phyloP scores from a whole-genome alignment of 2,797 vertebrate genomes.

The Enteromius viviparus region DNA sequence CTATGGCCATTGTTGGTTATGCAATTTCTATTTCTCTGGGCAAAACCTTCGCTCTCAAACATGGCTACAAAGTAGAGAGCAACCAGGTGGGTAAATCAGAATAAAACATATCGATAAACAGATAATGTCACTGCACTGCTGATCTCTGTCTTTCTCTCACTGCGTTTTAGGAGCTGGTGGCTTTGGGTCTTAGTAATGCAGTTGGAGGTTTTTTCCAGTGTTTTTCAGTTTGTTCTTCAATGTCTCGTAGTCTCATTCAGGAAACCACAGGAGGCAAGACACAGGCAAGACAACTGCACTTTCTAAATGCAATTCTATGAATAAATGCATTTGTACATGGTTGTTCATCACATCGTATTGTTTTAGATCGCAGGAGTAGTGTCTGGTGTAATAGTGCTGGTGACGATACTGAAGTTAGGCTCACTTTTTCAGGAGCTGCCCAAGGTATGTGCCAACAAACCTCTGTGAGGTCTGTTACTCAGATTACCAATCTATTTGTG shows the following conservation, averaged over 20 bases:
- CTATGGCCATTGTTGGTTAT: slow-evolving; percentile 92
- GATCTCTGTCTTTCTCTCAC: slow-evolving; percentile 22
- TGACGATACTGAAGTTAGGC: slow-evolving; percentile 91
- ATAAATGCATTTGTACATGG: neutral
- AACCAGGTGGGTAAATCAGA: slow-evolving; percentile 82
- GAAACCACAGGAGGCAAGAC: slow-evolving; percentile 93
- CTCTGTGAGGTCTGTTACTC: neutral
- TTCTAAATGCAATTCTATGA: neutral
- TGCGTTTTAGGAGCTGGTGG: slow-evolving; percentile 88
- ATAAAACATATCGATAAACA: neutral
- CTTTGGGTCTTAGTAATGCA: slow-evolving; percentile 89
- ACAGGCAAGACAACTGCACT: slow-evolving; percentile 78
- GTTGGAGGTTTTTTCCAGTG: slow-evolving; percentile 91
- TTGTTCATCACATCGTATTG: slow-evolving; percentile 36
- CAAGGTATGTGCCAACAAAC: slow-evolving; percentile 78
- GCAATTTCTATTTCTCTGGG: slow-evolving; percentile 94
- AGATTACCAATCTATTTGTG: neutral
- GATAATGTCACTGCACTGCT: neutral
- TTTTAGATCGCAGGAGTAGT: slow-evolving; percentile 85
- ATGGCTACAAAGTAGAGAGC: slow-evolving; percentile 95
- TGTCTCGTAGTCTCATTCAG: slow-evolving; percentile 95
- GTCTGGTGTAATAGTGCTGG: slow-evolving; percentile 87
- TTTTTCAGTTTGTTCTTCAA: slow-evolving; percentile 91
- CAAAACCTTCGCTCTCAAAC: slow-evolving; percentile 95
- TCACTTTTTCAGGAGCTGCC: slow-evolving; percentile 89